Evolutionary conservation across 2,113 vertebrate species (phyloP), one percentile per base, ranked within the genome.

Genomic region (Coturnix japonica): DNA sequence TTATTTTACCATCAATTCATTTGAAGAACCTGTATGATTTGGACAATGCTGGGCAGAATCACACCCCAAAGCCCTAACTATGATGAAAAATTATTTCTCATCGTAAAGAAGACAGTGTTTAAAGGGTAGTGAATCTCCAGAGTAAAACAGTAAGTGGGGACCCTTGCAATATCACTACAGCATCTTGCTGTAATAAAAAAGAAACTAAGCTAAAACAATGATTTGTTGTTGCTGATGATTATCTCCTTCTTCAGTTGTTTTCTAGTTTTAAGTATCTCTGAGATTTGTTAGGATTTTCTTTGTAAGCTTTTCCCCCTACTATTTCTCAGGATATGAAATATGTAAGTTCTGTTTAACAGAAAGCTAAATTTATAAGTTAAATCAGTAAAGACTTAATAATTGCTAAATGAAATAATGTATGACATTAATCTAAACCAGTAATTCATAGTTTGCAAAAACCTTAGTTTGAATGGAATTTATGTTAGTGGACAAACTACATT

Each of bases 361-460:
- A 94, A 95, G 67, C 22, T 56, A 94, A 67, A 90, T 89, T 90
- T 96, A 59, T 73, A 87, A 85, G 17, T 81, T 35, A 95, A 93
- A 77, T 89, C 25, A 56, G 35, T 85, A 54, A 87, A 93, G 41
- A 69, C 3, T 35, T 95, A 92, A 79, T 93, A 39, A 35, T 33
- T 86, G 37, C 7, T 91, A 81, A 94, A 79, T 87, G 89, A 91
- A 91, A 8, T n/a, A 72, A 85, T 96, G 44, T 81, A 23, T 43
- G 65, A 72, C 15, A 25, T 79, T 93, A 64, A 85, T 85, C 15
- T 37, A 54, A 95, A 67, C 25, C 51, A 87, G 11, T 81, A 46
- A 91, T 82, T 89, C 61, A 79, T 31, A 57, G 23, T 91, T 96
- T 96, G 88, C 15, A 94, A 94, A 94, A 90, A 83, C 3, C 6